Base-by-base conservation (phyloP, 2,113 vertebrate species). In the Rutilus rutilus region DNA sequence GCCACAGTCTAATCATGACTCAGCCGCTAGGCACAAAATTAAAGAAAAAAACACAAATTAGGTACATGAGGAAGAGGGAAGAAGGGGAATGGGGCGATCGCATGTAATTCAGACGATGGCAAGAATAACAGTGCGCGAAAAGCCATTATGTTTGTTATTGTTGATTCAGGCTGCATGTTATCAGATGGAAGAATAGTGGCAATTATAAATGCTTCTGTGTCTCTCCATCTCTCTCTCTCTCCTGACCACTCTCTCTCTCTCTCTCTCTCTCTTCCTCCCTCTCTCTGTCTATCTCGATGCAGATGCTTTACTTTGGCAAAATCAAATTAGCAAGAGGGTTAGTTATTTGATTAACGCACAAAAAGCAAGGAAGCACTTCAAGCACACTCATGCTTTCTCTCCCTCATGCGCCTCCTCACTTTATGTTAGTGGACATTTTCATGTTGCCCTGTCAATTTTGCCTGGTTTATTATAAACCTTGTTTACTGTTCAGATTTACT, bases 151-250 rank as follows among this genome's bases (percentile, higher is more conserved):
- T 75, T 85, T 80, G 82, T 86, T 90, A 76, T 86, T 85, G 84
- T 87, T 82, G 57, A 81, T 69, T 85, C 81, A 87, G 71, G 85
- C 71, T 85, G 85, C 60, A 81, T 87, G 83, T 83, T 87, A 88
- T 87, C 83, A 89, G 86, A 88, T 88, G 87, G 86, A 86, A 86
- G 85, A 89, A 87, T 78, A 82, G 71, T 79, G 87, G 69, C 87
- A 90, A 81, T 89, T 90, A 86, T 83, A 85, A 88, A 88, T 88
- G 82, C 62, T 81, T 65, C 76, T 80, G 12, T 80, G 59, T 78
- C 54, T 79, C 60, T 84, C 77, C 25, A 42, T 84, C 79, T 60
- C 82, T 85, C 79, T 60, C 82, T 85, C 54, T 77, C 62, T 75
- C 36, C 6, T 59, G 27, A 47, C 69, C 75, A 73, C 77, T 85